A percentile compares a stretch with the other conserved stretches of the same genome.
Evolutionary conservation across 2,888 invertebrate genomes (phyloP).

Genomic region (Patella caerulea): DNA sequence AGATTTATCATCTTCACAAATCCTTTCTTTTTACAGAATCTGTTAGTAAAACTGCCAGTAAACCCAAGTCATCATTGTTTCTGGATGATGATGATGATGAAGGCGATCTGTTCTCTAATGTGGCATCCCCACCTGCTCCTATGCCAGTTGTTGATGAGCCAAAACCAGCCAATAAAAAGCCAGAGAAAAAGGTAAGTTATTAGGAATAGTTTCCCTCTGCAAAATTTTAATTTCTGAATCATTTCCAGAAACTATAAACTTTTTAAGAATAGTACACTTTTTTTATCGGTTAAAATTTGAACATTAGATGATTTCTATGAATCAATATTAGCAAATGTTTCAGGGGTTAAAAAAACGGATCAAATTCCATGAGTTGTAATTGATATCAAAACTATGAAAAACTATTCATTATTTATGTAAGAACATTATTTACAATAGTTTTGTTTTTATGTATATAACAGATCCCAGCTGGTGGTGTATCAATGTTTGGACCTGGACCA

Average conservation of each 20-base stretch:
- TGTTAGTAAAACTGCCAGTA: conserved; percentile 4
- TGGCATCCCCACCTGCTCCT: conserved; percentile 13
- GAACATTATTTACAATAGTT: not conserved
- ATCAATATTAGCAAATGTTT: too few relatives aligned
- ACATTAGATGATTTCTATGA: too few relatives aligned
- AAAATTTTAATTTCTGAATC: too few relatives aligned
- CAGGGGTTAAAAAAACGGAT: too few relatives aligned
- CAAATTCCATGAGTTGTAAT: too few relatives aligned
- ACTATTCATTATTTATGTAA: not conserved
- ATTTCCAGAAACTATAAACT: too few relatives aligned
- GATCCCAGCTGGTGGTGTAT: conserved; percentile 67
- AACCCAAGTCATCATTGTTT: conserved; percentile 23
- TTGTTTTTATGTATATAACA: conserved; percentile 23
- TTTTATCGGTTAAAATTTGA: too few relatives aligned
- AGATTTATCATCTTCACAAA: too few relatives aligned
- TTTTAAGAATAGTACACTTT: too few relatives aligned
- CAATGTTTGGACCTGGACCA: conserved; percentile 65
- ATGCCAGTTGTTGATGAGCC: conserved; percentile 19
- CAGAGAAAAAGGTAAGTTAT: conserved; percentile 36
- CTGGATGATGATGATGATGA: conserved; percentile 43
- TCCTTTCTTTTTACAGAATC: too few relatives aligned
- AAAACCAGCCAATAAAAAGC: conserved; percentile 28
- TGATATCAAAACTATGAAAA: not conserved
- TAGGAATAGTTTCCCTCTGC: not conserved
- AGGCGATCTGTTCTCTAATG: conserved; percentile 33